Evolutionary conservation across 2,113 vertebrate genomes (phyloP).

Genomic region (Tyto alba): DNA sequence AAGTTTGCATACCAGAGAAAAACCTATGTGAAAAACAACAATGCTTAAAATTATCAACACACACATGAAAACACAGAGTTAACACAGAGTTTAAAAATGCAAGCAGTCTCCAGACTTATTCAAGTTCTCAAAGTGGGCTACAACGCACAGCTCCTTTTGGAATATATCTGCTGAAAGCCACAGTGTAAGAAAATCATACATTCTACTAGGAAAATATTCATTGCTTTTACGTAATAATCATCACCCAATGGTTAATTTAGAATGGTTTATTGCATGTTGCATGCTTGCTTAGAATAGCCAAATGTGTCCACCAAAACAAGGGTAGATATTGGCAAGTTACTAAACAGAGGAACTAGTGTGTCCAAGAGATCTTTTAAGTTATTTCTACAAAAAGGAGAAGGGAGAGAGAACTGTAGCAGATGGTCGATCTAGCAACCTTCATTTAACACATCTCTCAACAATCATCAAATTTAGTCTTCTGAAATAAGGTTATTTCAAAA

Average conservation of each 20-base stretch:
- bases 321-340: neutral
- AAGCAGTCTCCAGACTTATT: neutral
- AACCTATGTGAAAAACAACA: neutral
- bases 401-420: neutral
- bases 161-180: neutral
- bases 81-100: neutral
- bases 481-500: neutral
- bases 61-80: neutral
- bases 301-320: neutral
- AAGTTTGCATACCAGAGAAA: neutral
- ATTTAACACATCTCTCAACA: conserved; percentile 26
- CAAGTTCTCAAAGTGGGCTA: neutral
- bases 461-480: neutral
- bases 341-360: neutral
- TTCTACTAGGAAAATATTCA: neutral
- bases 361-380: neutral
- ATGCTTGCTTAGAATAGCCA: neutral
- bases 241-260: neutral
- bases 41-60: neutral
- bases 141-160: neutral
- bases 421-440: neutral
- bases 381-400: neutral
- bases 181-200: neutral
- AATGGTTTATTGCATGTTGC: neutral
- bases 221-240: neutral